Conservation (phyloP, 2,888 invertebrate genomes). For the Osmoderma eremita region DNA sequence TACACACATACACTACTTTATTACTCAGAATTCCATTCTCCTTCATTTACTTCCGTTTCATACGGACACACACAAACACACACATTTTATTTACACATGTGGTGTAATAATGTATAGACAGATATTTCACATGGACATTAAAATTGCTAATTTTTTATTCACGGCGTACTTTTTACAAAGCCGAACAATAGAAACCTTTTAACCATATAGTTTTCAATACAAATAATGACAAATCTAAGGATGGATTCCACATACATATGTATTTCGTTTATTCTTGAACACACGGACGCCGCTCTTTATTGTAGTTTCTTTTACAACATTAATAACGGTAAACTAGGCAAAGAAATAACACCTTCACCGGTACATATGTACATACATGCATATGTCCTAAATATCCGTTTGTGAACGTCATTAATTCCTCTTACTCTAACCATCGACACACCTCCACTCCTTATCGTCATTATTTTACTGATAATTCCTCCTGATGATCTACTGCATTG, state of each 20-base stretch:
- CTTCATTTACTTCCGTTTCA: background rate
- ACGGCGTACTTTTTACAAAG: slow-evolving; percentile 1
- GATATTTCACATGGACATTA: slow-evolving; percentile 20
- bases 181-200: slow-evolving; percentile 29
- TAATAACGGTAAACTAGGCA: background rate
- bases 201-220: slow-evolving; percentile 26
- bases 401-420: background rate
- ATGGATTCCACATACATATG: no score
- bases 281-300: slow-evolving; percentile 26
- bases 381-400: no score
- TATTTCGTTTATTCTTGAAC: slow-evolving; percentile 20
- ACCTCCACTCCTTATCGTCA: background rate
- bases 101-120: background rate
- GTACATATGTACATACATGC: no score
- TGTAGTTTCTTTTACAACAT: slow-evolving; percentile 16
- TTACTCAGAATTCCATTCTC: background rate
- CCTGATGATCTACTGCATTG: background rate
- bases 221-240: slow-evolving; percentile 18
- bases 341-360: slow-evolving; percentile 18
- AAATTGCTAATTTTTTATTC: slow-evolving; percentile 29
- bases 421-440: background rate
- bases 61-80: background rate
- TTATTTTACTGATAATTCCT: slow-evolving; percentile 1
- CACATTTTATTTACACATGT: slow-evolving; percentile 1
- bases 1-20: no score